Conservation (phyloP, 2,113 vertebrate genomes). For the Conger conger region DNA sequence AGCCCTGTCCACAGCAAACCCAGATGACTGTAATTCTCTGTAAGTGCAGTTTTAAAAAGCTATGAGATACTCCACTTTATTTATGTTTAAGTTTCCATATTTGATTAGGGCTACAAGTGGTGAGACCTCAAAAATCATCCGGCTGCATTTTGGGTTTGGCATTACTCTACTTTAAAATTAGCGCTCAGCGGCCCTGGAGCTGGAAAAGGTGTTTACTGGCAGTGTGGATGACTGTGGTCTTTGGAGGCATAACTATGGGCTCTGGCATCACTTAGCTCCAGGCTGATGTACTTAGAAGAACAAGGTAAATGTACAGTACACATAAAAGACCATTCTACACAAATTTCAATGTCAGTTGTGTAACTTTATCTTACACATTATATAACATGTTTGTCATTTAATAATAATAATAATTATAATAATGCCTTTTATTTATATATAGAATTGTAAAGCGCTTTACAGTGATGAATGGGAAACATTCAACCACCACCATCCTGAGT, state of each 20-base stretch:
- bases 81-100: constrained; percentile 22
- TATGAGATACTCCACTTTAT: constrained; percentile 18
- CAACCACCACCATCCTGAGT: too few species aligned
- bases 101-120: constrained; percentile 19
- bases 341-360: background rate
- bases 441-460: too few species aligned
- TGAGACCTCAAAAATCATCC: background rate
- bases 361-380: background rate
- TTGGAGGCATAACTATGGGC: constrained; percentile 11
- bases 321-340: background rate
- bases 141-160: constrained; percentile 1
- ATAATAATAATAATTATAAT: too few species aligned
- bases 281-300: background rate
- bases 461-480: too few species aligned
- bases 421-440: too few species aligned
- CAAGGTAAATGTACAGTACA: constrained; percentile 5
- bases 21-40: background rate
- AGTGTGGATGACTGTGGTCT: constrained; percentile 5
- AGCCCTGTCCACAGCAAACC: background rate
- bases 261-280: background rate
- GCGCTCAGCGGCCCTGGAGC: background rate
- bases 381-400: too few species aligned
- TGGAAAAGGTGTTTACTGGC: constrained; percentile 13
- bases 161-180: background rate
- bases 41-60: background rate